Evolutionary conservation across 2,888 invertebrate genomes (phyloP).

Genomic region (Oxycera nigricornis): DNA sequence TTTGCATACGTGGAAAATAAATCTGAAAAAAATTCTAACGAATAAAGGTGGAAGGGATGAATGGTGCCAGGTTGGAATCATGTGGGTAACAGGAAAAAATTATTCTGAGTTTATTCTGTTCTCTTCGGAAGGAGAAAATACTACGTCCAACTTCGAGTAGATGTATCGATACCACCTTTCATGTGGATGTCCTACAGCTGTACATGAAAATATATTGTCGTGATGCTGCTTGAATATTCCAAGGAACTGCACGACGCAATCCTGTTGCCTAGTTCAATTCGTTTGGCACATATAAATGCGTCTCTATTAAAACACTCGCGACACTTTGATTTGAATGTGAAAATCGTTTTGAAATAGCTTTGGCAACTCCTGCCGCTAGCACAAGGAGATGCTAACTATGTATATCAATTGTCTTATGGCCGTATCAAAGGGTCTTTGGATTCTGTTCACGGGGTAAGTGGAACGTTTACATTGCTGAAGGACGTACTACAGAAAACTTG

Average conservation of each 20-base stretch:
- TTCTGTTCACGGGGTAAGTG: background rate
- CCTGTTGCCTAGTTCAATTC: background rate
- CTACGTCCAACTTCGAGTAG: background rate
- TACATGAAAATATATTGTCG: background rate
- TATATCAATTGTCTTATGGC: background rate
- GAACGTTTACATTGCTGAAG: no score
- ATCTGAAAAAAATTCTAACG: slow-evolving; percentile 2
- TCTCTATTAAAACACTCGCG: background rate
- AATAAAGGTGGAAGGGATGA: background rate
- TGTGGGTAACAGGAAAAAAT: no score
- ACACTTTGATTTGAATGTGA: background rate
- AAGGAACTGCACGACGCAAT: background rate
- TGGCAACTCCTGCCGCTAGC: background rate
- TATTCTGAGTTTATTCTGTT: background rate
- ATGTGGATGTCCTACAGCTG: background rate
- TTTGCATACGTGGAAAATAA: slow-evolving; percentile 18
- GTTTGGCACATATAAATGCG: background rate
- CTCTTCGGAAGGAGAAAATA: background rate
- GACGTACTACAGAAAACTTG: no score
- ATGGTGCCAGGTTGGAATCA: no score
- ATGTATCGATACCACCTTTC: background rate
- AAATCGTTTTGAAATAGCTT: background rate
- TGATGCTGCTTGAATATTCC: background rate
- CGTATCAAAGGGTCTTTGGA: background rate
- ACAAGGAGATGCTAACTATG: background rate